phyloP scores from a whole-genome alignment of 2,797 vertebrate genomes.

The Silurus lanzhouensis region DNA sequence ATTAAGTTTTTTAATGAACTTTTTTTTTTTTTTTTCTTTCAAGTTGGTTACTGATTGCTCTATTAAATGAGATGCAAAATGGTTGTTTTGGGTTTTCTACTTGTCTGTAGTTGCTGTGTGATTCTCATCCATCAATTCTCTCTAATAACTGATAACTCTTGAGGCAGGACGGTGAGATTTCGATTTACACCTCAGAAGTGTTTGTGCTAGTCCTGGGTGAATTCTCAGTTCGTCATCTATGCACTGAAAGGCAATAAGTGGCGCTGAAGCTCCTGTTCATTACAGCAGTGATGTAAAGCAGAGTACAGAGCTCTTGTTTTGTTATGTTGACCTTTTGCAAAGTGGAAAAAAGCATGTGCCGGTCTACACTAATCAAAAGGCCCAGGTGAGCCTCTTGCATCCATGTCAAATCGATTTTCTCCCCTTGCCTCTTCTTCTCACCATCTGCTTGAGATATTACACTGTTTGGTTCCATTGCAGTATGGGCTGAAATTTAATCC shows the following conservation, averaged over 20 bases:
- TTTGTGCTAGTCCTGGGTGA: neutral
- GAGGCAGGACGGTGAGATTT: slow-evolving; percentile 16
- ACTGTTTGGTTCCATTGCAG: slow-evolving; percentile 25
- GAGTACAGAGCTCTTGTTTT: slow-evolving; percentile 22
- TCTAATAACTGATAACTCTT: slow-evolving; percentile 15
- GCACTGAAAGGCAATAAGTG: neutral
- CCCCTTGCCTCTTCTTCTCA: slow-evolving; percentile 44
- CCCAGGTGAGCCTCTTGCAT: slow-evolving; percentile 37
- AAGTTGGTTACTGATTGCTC: neutral
- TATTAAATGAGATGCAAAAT: neutral
- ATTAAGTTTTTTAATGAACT: neutral
- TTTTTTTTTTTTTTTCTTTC: neutral
- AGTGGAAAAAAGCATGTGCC: slow-evolving; percentile 41
- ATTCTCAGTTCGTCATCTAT: slow-evolving; percentile 17
- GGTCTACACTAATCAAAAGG: slow-evolving; percentile 49
- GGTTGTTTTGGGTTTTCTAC: neutral
- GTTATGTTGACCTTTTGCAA: slow-evolving; percentile 48
- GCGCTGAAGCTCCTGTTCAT: neutral
- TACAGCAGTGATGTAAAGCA: slow-evolving; percentile 9
- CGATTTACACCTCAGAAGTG: slow-evolving; percentile 19
- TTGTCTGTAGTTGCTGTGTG: neutral
- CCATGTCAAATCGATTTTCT: slow-evolving; percentile 47
- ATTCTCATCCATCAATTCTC: neutral
- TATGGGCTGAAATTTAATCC: slow-evolving; percentile 51
- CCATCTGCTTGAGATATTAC: slow-evolving; percentile 55